A percentile compares a stretch with the other conserved stretches of the same genome.
phyloP scores from a whole-genome alignment of 2,888 invertebrate species.

The Tachystola acroxantha region DNA sequence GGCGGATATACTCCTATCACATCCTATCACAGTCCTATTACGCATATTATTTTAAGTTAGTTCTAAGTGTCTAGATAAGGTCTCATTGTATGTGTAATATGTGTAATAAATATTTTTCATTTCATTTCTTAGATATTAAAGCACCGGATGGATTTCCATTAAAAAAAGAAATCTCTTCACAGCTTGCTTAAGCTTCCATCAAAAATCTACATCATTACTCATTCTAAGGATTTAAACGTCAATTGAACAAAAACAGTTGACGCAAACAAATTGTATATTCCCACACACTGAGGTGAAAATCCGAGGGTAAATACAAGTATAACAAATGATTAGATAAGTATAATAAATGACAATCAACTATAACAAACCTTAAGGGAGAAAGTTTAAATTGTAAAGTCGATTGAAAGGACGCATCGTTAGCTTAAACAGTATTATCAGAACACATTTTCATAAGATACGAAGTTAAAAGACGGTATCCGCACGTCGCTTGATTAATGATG shows the following conservation, averaged over 20 bases:
- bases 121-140: no score
- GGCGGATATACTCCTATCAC: no score
- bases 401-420: conserved; percentile 39
- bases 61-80: no score
- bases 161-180: conserved; percentile 11
- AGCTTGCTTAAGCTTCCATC: conserved; percentile 42
- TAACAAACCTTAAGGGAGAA: neutral
- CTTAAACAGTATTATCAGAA: conserved; percentile 52
- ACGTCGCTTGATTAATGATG: conserved; percentile 70
- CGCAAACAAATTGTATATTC: conserved; percentile 74
- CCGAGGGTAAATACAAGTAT: conserved; percentile 64
- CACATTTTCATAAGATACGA: conserved; percentile 56
- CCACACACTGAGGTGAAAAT: conserved; percentile 76
- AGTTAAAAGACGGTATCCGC: conserved; percentile 61
- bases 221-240: conserved; percentile 62
- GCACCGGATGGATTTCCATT: conserved; percentile 11
- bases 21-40: no score
- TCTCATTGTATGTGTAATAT: no score
- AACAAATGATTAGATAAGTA: conserved; percentile 50
- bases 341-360: neutral
- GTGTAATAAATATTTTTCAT: no score
- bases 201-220: conserved; percentile 62
- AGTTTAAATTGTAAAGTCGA: conserved; percentile 17
- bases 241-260: conserved; percentile 74
- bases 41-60: no score